Conservation (phyloP, 2,888 invertebrate species). For the Coecobrya sp. region DNA sequence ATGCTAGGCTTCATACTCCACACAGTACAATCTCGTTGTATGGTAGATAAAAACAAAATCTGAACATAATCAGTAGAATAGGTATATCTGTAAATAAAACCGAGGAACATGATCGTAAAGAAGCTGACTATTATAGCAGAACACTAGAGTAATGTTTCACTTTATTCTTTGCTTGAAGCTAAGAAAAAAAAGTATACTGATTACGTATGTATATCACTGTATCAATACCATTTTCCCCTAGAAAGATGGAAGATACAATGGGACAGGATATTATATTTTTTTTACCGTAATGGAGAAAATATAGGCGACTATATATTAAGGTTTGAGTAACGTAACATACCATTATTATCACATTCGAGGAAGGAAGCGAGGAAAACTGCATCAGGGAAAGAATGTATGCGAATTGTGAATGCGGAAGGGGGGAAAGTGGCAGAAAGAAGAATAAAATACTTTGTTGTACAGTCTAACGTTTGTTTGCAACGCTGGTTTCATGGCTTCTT, state of each 20-base stretch:
- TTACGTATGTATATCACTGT: not conserved
- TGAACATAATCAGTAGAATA: not conserved
- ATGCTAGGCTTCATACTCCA: not conserved
- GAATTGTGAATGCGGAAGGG: constrained; percentile 5
- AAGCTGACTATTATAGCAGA: not conserved
- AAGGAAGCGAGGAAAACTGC: not conserved
- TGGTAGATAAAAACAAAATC: not conserved
- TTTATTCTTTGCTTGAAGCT: not conserved
- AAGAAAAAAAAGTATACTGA: not conserved
- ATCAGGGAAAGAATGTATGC: not conserved
- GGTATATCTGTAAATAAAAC: not conserved
- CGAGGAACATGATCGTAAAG: not conserved
- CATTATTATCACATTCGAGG: not conserved
- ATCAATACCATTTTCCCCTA: not conserved
- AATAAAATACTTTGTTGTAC: not conserved
- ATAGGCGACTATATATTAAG: not conserved
- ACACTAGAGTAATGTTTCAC: not conserved
- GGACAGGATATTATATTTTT: not conserved
- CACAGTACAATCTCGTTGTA: not conserved
- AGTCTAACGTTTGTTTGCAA: not conserved
- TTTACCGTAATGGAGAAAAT: constrained; percentile 3
- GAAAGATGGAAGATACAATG: constrained; percentile 4
- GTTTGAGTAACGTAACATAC: not conserved
- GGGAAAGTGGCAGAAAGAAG: not conserved
- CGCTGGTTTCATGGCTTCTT: not conserved